Evolutionary conservation across 92 coral and sea anemone genomes (phyloP), one percentile per base, ranked within the genome.

Genomic region (Scolanthus callimorphus): DNA sequence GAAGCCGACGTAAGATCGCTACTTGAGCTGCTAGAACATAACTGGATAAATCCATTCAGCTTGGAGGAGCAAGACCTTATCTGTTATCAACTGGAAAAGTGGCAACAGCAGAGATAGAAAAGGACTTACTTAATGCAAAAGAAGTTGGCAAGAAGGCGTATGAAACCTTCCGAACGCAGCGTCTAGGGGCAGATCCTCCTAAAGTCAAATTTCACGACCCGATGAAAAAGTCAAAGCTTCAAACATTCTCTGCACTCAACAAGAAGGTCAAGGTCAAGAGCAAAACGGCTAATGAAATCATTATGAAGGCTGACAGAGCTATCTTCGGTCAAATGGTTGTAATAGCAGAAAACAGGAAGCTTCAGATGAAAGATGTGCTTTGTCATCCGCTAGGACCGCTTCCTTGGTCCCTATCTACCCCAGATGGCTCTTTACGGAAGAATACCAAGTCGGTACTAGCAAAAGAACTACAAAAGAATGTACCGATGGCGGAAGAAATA

Each of bases 381-480:
- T 20, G 51, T 4, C 73, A 77, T 63, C 72, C 74, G n/a, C 69
- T 77, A 1, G 81, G 85, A 8, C 85, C 85, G 11, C 76, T 83
- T 29, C 81, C 85, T 0, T 77, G 77, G 77, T 66, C 89, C 3
- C 38, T 82, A 4, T 48, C 78, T 22, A 43, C 78, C 4, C 46
- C 72, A 30, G 66, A 60, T 70, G 82, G 82, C 2, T 41, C 67
- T 13, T 11, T 73, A 50, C n/a, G 49, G 8, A 79, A 79, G 31
- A 53, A 48, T 1, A 63, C 21, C 26, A 74, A 57, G 61, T 47
- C 67, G 1, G 20, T 67, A 3, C 34, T 74, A 1, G 81, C 68
- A 13, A 56, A 49, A 38, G 65, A 63, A 29, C 55, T 74, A 17
- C 52, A 58, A 11, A 74, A 65, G 39, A 30, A 57, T 65, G 81